Evolutionary conservation across 2,888 invertebrate genomes (phyloP), one percentile per base, ranked within the genome.

Genomic region (Diplazon laetatorius): DNA sequence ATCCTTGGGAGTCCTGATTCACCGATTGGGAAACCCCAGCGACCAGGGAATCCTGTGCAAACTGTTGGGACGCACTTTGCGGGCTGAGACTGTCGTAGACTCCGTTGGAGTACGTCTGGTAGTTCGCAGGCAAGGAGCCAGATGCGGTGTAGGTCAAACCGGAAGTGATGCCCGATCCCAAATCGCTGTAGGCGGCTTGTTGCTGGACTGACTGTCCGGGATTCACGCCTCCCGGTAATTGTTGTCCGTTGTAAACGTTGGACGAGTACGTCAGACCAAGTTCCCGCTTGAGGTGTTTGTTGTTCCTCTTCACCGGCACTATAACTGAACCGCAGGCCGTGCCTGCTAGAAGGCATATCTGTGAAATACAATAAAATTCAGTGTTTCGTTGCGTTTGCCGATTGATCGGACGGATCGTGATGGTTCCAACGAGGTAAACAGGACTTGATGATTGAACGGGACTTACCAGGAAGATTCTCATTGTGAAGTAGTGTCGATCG

Each of bases 381-480:
- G 1, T 20, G n/a, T 25, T 50, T 2, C 1, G 22, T n/a, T n/a
- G 20, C 3, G 22, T 25, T 22, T 20, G 12, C 3, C 6, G 12
- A 50, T 50, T 22, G 22, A 0, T 50, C 22, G 2, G 10, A 22
- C 12, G 22, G 12, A n/a, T 3, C 22, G 16, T 46, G 18, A 14
- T 44, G 44, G 22, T 48, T 20, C 12, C 10, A 10, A 20, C 3
- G 1, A 4, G 48, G 10, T 1, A 10, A 48, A 2, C 8, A 44
- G 2, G 44, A 20, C 18, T 9, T 20, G 2, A 14, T 6, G 9
- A 59, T 59, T 20, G 20, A 25, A 39, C n/a, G 48, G 35, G 14
- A 86, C 87, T 87, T 78, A 87, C 87, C 80, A 85, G 22, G 52
- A 82, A 83, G 59, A 57, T 63, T 50, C 65, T 85, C 87, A 86